Percentiles rank a stretch among this genome's conserved stretches.
These are phyloP conservation scores for Urocitellus parryii DNA, from an alignment of 2,113 vertebrate genomes.

Conservation along the genomic window DNA sequence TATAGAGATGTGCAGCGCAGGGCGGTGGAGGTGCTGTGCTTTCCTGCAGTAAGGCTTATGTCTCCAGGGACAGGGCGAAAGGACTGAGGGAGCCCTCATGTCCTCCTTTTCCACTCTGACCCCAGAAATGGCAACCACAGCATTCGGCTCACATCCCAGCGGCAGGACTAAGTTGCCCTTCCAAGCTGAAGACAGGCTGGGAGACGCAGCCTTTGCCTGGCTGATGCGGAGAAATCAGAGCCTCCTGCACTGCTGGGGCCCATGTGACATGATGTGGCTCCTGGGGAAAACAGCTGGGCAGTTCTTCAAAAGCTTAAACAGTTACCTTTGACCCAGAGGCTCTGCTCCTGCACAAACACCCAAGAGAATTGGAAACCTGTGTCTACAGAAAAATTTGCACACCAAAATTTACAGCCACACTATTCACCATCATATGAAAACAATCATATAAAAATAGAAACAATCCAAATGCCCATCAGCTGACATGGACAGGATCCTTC, in stretches of 20 bases:
- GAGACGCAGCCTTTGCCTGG: background rate
- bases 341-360: too few species aligned
- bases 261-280: accelerated
- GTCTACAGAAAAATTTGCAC: background rate
- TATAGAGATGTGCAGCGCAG: background rate
- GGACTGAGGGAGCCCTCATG: background rate
- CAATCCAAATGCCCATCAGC: background rate
- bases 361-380: background rate
- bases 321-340: background rate
- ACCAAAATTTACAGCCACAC: background rate
- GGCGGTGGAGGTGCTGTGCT: background rate
- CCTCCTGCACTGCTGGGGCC: accelerated
- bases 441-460: background rate
- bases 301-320: background rate
- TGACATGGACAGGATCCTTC: background rate
- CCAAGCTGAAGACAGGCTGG: background rate
- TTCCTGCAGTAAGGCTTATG: accelerated
- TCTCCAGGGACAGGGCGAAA: too few species aligned
- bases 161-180: background rate
- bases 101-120: background rate
- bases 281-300: background rate
- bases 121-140: background rate
- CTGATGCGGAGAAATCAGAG: background rate
- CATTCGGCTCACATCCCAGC: background rate
- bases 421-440: background rate